Evolutionary conservation across 2,113 vertebrate species (phyloP), one percentile per base, ranked within the genome.

Genomic region (Gallinago media): DNA sequence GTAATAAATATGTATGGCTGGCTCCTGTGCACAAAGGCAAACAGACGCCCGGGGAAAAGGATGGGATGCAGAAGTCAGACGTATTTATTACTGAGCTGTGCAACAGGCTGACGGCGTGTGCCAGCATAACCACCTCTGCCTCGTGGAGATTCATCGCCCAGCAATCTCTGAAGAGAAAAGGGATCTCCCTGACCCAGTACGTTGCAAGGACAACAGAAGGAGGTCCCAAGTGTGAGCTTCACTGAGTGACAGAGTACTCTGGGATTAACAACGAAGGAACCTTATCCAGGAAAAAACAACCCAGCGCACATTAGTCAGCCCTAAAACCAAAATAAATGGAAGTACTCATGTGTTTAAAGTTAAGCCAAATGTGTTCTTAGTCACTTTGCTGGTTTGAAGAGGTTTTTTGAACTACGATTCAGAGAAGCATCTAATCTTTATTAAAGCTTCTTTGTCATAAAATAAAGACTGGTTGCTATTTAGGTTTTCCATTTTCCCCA

Each of bases 1-100:
- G 77, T n/a, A 62, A 89, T 84, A 94, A 95, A 82, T 94, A 91
- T 42, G 56, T 47, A 78, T 93, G 71, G 63, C 49, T 93, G 92
- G n/a, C 71, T 94, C 42, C 65, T 91, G 73, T 72, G 71, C 80
- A 85, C 56, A 22, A 63, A 71, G 63, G 52, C 79, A 71, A 75
- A 65, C 44, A 61, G 70, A 78, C 3, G 12, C 56, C 80, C 74
- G 78, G 85, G 95, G 89, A 75, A 38, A 85, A 96, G 63, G 80
- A 78, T 46, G 76, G 59, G 88, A 83, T 68, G 79, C 59, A 84
- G 55, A 49, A 94, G 83, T 84, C 92, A 91, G 77, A n/a, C 0
- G 1, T 70, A 66, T 96, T 95, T 89, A 83, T 95, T 31, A 52
- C 63, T 18, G 79, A 76, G 58, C 55, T 47, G 58, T 40, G 77